Conservation (phyloP, 2,888 invertebrate species). For the Temnothorax rugatulus region DNA sequence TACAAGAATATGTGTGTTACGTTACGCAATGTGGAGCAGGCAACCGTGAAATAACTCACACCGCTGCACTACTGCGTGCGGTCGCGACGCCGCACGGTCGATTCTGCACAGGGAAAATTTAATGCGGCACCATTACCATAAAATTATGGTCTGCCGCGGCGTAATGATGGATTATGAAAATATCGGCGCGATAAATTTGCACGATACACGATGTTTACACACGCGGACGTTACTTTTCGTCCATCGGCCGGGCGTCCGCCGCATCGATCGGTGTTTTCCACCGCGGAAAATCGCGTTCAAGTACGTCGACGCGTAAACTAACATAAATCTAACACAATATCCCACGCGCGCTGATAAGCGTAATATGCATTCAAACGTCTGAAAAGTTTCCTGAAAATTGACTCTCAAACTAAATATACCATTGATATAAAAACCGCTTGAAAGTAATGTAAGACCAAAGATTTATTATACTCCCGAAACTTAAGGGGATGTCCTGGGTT, state of each 20-base stretch:
- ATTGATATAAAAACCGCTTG: background rate
- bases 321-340: background rate
- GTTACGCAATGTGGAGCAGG: slow-evolving; percentile 8
- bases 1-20: background rate
- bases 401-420: background rate
- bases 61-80: slow-evolving; percentile 27
- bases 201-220: slow-evolving; percentile 48
- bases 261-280: slow-evolving; percentile 37
- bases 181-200: slow-evolving; percentile 54
- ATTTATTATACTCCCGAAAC: background rate
- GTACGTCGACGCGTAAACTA: background rate
- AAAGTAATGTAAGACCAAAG: background rate
- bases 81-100: slow-evolving; percentile 37
- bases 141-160: slow-evolving; percentile 69
- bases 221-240: slow-evolving; percentile 48
- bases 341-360: background rate
- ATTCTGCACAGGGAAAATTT: slow-evolving; percentile 64
- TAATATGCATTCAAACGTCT: background rate
- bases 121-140: slow-evolving; percentile 70
- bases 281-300: slow-evolving; percentile 5
- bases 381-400: background rate
- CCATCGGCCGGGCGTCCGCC: background rate
- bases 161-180: slow-evolving; percentile 70
- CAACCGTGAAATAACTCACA: slow-evolving; percentile 33
- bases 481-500: background rate